A percentile compares a stretch with the other conserved stretches of the same genome.
Evolutionary conservation across 2,888 invertebrate genomes (phyloP).

Genomic region (Lasioglossum vierecki): DNA sequence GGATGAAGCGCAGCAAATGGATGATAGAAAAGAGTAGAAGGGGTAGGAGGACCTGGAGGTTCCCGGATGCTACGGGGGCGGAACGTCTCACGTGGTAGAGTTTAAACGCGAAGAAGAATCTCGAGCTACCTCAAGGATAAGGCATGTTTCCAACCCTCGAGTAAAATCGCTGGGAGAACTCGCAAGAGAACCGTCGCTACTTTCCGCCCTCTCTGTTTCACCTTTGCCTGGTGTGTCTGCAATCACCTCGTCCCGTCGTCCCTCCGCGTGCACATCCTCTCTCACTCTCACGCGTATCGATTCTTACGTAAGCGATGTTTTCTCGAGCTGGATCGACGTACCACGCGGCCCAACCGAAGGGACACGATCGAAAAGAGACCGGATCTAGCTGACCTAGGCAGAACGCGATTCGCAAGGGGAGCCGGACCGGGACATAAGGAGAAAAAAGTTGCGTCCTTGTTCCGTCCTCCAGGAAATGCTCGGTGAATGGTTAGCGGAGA

Average conservation of each 20-base stretch:
- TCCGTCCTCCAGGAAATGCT: constrained; percentile 44
- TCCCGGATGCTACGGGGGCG: constrained; percentile 17
- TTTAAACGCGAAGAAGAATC: constrained; percentile 69
- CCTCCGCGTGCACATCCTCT: constrained; percentile 53
- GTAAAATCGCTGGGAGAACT: constrained; percentile 72
- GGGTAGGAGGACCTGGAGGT: background rate
- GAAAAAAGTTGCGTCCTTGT: constrained; percentile 40
- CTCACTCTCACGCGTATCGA: constrained; percentile 66
- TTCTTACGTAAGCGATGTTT: constrained; percentile 74
- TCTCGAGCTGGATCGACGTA: constrained; percentile 65
- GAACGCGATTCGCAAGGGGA: constrained; percentile 47
- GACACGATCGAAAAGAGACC: constrained; percentile 26
- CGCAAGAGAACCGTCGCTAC: constrained; percentile 10
- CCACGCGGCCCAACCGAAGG: constrained; percentile 24
- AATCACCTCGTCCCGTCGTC: constrained; percentile 44
- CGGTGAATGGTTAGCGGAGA: constrained; percentile 23
- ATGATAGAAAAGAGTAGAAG: background rate
- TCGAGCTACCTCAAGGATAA: constrained; percentile 70
- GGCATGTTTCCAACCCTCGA: constrained; percentile 72
- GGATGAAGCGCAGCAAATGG: background rate
- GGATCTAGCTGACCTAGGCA: constrained; percentile 70
- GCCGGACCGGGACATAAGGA: background rate
- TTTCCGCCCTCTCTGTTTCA: constrained; percentile 25
- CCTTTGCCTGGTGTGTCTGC: constrained; percentile 31
- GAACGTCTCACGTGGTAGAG: constrained; percentile 57